phyloP scores from a whole-genome alignment of 2,113 vertebrate species.

The Vidua macroura region DNA sequence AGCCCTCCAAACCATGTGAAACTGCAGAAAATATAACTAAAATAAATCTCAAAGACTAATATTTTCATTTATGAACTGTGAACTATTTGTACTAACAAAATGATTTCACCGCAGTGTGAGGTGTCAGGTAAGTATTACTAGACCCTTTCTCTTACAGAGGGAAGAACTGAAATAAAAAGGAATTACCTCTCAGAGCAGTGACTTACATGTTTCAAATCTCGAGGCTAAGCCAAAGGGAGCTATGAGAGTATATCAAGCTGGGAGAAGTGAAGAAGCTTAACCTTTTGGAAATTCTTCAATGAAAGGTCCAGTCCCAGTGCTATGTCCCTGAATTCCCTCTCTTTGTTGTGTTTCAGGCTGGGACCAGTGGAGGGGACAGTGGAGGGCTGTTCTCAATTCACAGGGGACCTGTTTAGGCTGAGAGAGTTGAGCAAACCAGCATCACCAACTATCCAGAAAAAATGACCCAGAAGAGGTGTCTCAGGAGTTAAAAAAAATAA shows the following conservation, averaged over 20 bases:
- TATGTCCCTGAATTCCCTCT: not conserved
- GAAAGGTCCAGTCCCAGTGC: not conserved
- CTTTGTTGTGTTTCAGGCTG: not conserved
- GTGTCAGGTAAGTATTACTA: not conserved
- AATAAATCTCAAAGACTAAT: not conserved
- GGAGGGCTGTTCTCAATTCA: not conserved
- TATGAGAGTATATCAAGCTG: not conserved
- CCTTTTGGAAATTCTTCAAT: not conserved
- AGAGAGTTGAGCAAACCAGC: not conserved
- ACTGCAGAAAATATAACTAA: not conserved
- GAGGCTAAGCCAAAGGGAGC: not conserved
- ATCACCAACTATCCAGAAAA: not conserved
- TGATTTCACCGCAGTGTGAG: not conserved
- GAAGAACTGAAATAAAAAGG: not conserved
- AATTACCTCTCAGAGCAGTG: not conserved
- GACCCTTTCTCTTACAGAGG: not conserved
- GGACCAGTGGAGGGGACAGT: not conserved
- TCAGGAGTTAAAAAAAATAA: not conserved
- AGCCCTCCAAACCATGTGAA: not conserved
- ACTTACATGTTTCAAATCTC: not conserved
- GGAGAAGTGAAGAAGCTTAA: not conserved
- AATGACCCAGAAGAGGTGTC: not conserved
- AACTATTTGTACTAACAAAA: not conserved
- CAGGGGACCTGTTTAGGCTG: not conserved
- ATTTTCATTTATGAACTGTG: slow-evolving; percentile 21